phyloP scores from a whole-genome alignment of 2,888 invertebrate species.

The Drosophila monieri region DNA sequence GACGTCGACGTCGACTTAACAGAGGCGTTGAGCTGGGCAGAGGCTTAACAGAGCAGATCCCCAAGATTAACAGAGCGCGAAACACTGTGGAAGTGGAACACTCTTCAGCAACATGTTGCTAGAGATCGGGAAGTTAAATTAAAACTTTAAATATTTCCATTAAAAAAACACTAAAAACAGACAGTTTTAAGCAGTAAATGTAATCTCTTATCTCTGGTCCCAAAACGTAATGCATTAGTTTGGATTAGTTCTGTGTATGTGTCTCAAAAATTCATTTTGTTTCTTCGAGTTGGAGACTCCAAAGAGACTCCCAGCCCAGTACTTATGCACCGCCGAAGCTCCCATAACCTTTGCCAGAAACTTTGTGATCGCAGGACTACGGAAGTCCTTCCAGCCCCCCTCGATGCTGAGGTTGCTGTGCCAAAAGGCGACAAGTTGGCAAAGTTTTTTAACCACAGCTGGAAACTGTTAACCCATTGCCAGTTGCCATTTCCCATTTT shows the following conservation, averaged over 20 bases:
- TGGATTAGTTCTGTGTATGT: neutral
- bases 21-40: constrained; percentile 2
- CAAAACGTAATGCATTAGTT: constrained; percentile 5
- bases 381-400: constrained; percentile 7
- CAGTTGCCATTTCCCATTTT: constrained; percentile 68
- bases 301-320: constrained; percentile 25
- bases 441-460: constrained; percentile 52
- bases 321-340: constrained; percentile 34
- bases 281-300: constrained; percentile 14
- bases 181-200: neutral
- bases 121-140: neutral
- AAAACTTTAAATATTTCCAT: too few species aligned
- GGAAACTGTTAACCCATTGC: constrained; percentile 50
- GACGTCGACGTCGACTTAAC: constrained; percentile 24
- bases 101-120: constrained; percentile 10
- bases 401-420: constrained; percentile 33
- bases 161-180: neutral
- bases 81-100: neutral
- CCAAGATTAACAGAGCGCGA: neutral
- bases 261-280: constrained; percentile 31
- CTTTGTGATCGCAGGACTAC: constrained; percentile 20
- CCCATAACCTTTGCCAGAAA: constrained; percentile 31
- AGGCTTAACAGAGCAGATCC: constrained; percentile 5
- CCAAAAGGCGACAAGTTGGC: constrained; percentile 48
- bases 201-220: neutral